Evolutionary conservation across 1,140 invertebrate genomes (phyloP).

Genomic region (Lepidurus arcticus): DNA sequence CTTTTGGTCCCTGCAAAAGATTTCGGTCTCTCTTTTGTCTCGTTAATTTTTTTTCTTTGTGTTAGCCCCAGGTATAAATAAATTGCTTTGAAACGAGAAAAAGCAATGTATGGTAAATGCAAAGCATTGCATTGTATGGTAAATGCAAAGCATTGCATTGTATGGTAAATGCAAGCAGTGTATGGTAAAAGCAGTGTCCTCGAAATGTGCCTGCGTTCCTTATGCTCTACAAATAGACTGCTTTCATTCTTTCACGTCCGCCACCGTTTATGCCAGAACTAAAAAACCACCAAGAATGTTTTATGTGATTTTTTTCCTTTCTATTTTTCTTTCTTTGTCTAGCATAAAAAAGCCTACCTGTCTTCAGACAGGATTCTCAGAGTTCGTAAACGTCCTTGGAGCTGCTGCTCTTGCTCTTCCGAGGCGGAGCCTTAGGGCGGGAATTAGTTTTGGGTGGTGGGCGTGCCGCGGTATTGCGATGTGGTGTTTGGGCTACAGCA

Average conservation of each 20-base stretch:
- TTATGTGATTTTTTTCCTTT: background rate
- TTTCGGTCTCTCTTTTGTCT: background rate
- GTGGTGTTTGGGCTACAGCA: conserved; percentile 19
- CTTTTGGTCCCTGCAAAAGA: conserved; percentile 9
- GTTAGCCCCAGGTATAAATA: background rate
- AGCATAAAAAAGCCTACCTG: background rate
- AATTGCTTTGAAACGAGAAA: conserved; percentile 1
- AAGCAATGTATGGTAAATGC: background rate
- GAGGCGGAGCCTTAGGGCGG: background rate
- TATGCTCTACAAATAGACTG: background rate
- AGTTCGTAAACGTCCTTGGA: background rate
- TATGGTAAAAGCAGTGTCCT: background rate
- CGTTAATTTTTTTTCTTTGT: background rate
- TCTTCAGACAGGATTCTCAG: background rate
- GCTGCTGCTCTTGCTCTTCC: background rate
- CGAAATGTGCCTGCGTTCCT: background rate
- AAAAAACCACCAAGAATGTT: background rate
- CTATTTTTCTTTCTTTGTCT: background rate
- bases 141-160: no score
- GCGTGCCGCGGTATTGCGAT: background rate
- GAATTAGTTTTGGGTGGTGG: background rate
- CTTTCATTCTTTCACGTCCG: background rate
- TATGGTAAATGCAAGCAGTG: background rate
- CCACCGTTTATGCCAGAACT: background rate
- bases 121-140: no score